Evolutionary conservation across 2,113 vertebrate species (phyloP).

Genomic region (Coturnix japonica): DNA sequence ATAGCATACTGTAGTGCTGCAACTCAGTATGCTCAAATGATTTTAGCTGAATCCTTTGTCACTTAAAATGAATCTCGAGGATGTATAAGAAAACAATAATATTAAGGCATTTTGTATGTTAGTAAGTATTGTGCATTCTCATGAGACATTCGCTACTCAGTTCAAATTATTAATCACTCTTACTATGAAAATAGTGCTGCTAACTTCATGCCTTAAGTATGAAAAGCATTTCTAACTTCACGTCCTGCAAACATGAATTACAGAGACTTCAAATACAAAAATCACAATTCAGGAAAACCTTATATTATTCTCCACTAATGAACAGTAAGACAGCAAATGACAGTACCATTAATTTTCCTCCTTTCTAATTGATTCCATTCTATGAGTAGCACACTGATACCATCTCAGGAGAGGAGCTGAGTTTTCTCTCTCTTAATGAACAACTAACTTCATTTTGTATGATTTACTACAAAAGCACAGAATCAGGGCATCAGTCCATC

Average conservation of each 20-base stretch:
- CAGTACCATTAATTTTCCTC: background rate
- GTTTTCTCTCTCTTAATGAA: conserved; percentile 36
- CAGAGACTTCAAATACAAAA: background rate
- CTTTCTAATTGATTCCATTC: background rate
- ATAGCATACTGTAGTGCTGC: background rate
- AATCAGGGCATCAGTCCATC: background rate
- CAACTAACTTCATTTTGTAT: background rate
- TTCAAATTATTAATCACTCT: background rate
- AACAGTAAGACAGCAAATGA: background rate
- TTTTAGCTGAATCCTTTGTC: background rate
- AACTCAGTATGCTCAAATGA: background rate
- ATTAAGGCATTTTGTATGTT: background rate
- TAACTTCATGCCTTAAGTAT: background rate
- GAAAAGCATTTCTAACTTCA: background rate
- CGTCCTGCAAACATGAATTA: background rate
- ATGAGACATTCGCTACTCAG: background rate
- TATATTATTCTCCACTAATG: background rate
- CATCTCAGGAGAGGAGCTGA: conserved; percentile 19
- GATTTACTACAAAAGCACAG: conserved; percentile 13
- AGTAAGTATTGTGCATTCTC: background rate
- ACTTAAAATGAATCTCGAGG: background rate
- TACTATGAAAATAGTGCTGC: background rate
- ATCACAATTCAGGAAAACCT: background rate
- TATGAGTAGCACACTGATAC: background rate
- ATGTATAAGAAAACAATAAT: background rate